Conservation (phyloP, 2,797 vertebrate genomes). For the Molothrus ater region DNA sequence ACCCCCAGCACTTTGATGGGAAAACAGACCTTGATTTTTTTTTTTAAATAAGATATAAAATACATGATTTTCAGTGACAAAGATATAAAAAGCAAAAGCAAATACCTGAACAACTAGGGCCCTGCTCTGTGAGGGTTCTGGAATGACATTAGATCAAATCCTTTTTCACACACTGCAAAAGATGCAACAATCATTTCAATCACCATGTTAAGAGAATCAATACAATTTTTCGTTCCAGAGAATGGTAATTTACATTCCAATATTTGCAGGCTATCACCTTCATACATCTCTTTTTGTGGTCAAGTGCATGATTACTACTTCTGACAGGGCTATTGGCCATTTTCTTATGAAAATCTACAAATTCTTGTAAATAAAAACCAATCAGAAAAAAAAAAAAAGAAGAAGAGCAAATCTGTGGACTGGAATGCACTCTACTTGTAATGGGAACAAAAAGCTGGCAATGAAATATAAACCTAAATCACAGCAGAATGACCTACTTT, state of each 20-base stretch:
- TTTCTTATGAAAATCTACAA: constrained; percentile 79
- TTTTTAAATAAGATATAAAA: constrained; percentile 38
- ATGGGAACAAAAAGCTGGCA: constrained; percentile 88
- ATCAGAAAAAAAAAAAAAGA: constrained; percentile 60
- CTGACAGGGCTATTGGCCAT: constrained; percentile 71
- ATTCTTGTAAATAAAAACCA: constrained; percentile 85
- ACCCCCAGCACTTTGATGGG: constrained; percentile 58
- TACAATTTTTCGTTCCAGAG: constrained; percentile 56
- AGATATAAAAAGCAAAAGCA: constrained; percentile 33
- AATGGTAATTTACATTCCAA: constrained; percentile 69
- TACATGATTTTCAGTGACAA: constrained; percentile 49
- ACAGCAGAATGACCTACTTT: constrained; percentile 95
- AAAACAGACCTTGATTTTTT: constrained; percentile 47
- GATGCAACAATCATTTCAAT: constrained; percentile 73
- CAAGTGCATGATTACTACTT: constrained; percentile 71
- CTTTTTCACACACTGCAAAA: constrained; percentile 60
- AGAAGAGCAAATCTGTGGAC: constrained; percentile 78
- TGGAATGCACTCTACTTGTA: constrained; percentile 87
- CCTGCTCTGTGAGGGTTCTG: constrained; percentile 48
- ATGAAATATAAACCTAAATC: constrained; percentile 92
- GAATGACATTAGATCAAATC: constrained; percentile 70
- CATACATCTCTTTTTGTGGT: constrained; percentile 72
- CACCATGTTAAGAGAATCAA: constrained; percentile 69
- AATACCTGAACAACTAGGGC: constrained; percentile 53
- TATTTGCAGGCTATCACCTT: constrained; percentile 69